A percentile compares a stretch with the other conserved stretches of the same genome.
phyloP scores from a whole-genome alignment of 1,140 invertebrate species.

The Macrobrachium nipponense region DNA sequence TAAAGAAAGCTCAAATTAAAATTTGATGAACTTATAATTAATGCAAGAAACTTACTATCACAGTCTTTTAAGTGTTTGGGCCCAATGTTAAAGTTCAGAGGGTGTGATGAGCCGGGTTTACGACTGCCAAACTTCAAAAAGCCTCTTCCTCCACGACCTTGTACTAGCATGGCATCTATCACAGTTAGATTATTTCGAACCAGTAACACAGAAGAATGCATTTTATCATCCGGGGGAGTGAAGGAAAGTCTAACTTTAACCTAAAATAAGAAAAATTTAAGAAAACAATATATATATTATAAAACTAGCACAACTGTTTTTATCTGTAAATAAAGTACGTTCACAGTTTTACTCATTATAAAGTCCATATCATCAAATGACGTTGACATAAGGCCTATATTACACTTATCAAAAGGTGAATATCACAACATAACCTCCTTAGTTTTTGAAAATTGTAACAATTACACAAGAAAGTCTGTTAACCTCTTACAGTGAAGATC shows the following conservation, averaged over 20 bases:
- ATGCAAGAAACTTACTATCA: constrained; percentile 68
- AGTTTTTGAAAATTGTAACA: no score
- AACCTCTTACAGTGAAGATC: no score
- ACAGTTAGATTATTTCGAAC: constrained; percentile 93
- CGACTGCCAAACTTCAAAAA: constrained; percentile 93
- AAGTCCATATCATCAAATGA: not conserved
- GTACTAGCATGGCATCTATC: constrained; percentile 85
- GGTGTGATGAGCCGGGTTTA: constrained; percentile 79
- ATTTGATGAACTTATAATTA: not conserved
- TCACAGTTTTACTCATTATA: not conserved
- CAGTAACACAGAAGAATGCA: constrained; percentile 62
- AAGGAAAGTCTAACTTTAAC: constrained; percentile 59
- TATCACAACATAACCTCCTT: no score
- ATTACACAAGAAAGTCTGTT: no score
- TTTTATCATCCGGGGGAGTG: constrained; percentile 52
- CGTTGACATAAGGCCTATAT: not conserved
- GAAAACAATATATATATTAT: no score
- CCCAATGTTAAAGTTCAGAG: constrained; percentile 85
- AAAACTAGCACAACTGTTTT: no score
- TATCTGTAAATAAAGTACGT: not conserved
- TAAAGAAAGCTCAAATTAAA: not conserved
- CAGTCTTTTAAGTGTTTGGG: constrained; percentile 88
- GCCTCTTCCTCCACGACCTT: constrained; percentile 84
- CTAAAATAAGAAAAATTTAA: constrained; percentile 12
- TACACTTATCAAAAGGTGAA: not conserved